Base-by-base conservation (phyloP, 2,113 vertebrate genomes). In the Anguilla japonica region DNA sequence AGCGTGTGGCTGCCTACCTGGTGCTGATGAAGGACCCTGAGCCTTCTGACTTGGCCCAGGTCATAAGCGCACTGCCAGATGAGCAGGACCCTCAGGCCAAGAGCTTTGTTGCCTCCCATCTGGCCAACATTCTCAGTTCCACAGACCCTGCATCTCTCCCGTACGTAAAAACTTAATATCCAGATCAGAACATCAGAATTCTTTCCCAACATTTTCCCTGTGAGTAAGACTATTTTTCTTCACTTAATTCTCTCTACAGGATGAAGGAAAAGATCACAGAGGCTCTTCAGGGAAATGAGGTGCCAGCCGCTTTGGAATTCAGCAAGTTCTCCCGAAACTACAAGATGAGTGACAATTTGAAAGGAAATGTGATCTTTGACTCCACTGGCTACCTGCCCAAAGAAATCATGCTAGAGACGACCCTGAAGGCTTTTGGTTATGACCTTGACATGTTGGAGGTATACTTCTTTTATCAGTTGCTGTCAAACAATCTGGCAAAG, bases 351-450 rank as follows among this genome's bases (percentile, higher is more conserved):
- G 90, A 89, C 89, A 96, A 94, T 92, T 81, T 98, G 0, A 95
- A 97, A 89, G 96, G 97, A 88, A 98, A 99, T 91, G 92, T 99
- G 88, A 89, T 99, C 89, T 98, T 99, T 92, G 98, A 99, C 84
- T 93, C 94, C 67, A 91, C 85, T 81, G 95, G 94, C 87, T 96
- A 97, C 86, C 82, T 99, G 91, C 97, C 98, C 87, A 98, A 93
- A 87, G 97, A 99, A 89, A 94, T 93, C 75, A 97, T 99, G 97
- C 94, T 99, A 88, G 98, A 99, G 92, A 97, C 96, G 67, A 97
- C 97, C 34, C 94, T 99, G 78, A 91, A 95, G 18, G 88, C 95
- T 13, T 97, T 97, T 63, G 98, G 97, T 89, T 84, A 85, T 85
- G 90, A 97, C 67, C 29, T 93, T 0, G 97, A 99, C 87, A 93